These are phyloP conservation scores for Campoplex nolae DNA, from an alignment of 2,888 invertebrate species.

Conservation along the genomic window DNA sequence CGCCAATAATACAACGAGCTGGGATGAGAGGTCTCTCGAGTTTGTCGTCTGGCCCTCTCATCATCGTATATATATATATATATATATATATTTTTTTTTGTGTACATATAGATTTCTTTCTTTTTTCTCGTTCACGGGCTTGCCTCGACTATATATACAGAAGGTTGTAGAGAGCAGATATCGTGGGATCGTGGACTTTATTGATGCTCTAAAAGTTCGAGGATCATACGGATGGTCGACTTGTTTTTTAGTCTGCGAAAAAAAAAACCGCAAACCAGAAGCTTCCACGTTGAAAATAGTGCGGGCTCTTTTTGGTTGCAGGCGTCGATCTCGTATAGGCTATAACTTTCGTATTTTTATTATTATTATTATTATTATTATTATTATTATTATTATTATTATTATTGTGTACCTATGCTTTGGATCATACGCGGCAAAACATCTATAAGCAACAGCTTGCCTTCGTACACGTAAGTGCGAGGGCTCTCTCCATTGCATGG, in stretches of 20 bases:
- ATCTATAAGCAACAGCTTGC: conserved; percentile 14
- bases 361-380: conserved; percentile 19
- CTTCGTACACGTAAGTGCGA: conserved; percentile 6
- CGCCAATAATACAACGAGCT: conserved; percentile 52
- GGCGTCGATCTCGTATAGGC: neutral
- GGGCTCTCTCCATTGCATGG: conserved; percentile 12
- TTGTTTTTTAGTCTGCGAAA: neutral
- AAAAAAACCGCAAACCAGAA: neutral
- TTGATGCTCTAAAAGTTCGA: conserved; percentile 34
- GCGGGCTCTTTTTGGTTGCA: neutral
- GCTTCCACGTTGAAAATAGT: neutral
- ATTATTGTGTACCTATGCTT: conserved; percentile 7
- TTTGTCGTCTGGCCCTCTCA: conserved; percentile 43
- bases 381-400: conserved; percentile 20
- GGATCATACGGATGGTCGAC: conserved; percentile 8
- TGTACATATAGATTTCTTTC: neutral
- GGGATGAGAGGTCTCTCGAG: conserved; percentile 31
- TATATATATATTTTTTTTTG: neutral
- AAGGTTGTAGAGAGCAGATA: conserved; percentile 4
- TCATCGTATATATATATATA: neutral
- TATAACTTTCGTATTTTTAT: neutral
- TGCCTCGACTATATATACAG: no score
- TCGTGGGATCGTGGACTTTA: conserved; percentile 33
- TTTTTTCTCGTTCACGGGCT: conserved; percentile 16
- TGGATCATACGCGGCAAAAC: conserved; percentile 28